Base-by-base conservation (phyloP, 2,888 invertebrate genomes). In the Philonicus albiceps region DNA sequence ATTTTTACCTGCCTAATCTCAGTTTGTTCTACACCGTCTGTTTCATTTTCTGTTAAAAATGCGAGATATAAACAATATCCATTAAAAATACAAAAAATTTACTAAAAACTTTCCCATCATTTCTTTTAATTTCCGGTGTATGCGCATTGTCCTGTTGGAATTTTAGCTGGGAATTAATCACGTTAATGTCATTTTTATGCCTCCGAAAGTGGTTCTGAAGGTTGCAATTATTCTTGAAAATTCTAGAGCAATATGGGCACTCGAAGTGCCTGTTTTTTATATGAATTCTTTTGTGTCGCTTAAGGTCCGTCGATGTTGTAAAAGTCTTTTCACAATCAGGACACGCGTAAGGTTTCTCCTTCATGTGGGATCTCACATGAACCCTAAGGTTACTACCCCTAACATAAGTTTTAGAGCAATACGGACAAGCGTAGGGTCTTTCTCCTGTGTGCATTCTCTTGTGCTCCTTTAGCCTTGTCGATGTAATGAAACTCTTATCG, bases 391-490 rank as follows among this genome's bases (percentile, higher is more conserved):
- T 19, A 8, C 19, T 19, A 19, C 19, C 19, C 7, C 19, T 53
- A 4, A n/a, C 8, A 19, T 19, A 53, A 8, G 83, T 87, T 55
- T 88, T 88, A 16, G 84, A 73, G 55, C 88, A 88, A n/a, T 78
- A 78, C 1, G 81, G 53, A 53, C 88, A 88, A 0, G 43, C 31
- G 72, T 88, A 88, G 3, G 88, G 88, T 27, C 87, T 84, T 75
- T 88, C 87, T 37, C 87, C 87, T 13, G 88, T 88, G 85, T 88
- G 88, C 86, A 87, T 86, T 27, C 88, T 64, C 6, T 88, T 88
- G 72, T 88, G 88, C 1, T 87, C 86, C 43, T 88, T 88, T 19
- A 88, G 43, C 87, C 88, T 27, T 22, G 22, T 27, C 8, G 19
- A 19, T 6, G 19, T 53, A 5, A 19, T 53, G 19, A 64, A 64